These are phyloP conservation scores for Isichthys henryi DNA, from an alignment of 2,113 vertebrate genomes.

Conservation along the genomic window DNA sequence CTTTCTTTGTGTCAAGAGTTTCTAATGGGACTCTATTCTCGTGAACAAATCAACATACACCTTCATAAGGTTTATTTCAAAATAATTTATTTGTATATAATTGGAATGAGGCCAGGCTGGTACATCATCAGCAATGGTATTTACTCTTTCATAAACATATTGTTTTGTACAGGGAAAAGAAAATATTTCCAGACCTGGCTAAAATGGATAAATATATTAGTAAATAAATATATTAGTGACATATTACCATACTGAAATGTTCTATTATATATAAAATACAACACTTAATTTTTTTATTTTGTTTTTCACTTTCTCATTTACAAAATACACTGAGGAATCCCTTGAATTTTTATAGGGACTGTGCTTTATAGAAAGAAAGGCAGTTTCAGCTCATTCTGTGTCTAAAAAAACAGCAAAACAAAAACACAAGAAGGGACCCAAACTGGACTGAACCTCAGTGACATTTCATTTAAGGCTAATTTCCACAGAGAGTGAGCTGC, in stretches of 20 bases:
- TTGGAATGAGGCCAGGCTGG: slow-evolving; percentile 65
- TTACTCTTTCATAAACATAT: slow-evolving; percentile 55
- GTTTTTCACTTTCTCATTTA: slow-evolving; percentile 59
- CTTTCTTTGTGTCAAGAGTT: not conserved
- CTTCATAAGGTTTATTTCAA: slow-evolving; percentile 51
- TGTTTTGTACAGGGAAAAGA: slow-evolving; percentile 64
- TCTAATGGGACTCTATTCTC: not conserved
- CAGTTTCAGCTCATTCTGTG: slow-evolving; percentile 61
- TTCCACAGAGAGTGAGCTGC: slow-evolving; percentile 33
- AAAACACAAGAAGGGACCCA: slow-evolving; percentile 37
- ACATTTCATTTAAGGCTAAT: slow-evolving; percentile 31
- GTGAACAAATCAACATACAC: slow-evolving; percentile 1
- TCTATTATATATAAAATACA: slow-evolving; percentile 85
- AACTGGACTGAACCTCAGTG: slow-evolving; percentile 38
- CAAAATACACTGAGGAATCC: slow-evolving; percentile 69
- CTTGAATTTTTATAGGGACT: slow-evolving; percentile 56
- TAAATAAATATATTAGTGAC: slow-evolving; percentile 99
- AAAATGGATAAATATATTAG: slow-evolving; percentile 99
- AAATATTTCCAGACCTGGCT: slow-evolving; percentile 59
- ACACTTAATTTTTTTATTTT: slow-evolving; percentile 73
- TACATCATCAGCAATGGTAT: slow-evolving; percentile 59
- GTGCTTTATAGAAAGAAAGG: slow-evolving; percentile 60
- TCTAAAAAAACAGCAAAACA: slow-evolving; percentile 42
- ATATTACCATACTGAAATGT: slow-evolving; percentile 89
- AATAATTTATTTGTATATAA: slow-evolving; percentile 75